Evolutionary conservation across 2,113 vertebrate genomes (phyloP), one percentile per base, ranked within the genome.

Genomic region (Tenebrosternarchus preto): DNA sequence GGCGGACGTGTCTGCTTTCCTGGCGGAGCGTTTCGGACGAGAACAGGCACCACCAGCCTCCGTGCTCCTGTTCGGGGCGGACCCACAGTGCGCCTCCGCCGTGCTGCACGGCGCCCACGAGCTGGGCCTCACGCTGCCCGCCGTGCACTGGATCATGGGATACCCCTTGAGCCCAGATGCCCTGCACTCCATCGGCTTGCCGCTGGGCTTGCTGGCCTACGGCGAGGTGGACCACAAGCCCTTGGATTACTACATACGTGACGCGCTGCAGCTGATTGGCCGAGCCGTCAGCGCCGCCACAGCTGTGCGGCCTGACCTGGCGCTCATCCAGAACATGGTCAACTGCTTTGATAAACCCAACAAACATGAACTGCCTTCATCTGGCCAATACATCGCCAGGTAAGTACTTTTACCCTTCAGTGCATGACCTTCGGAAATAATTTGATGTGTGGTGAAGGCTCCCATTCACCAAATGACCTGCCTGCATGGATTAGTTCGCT

Each of bases 141-240:
- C 95, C 0, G 87, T 96, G 55, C 95, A 92, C 82, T 98, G 97
- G 97, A 81, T 99, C 82, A 91, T 97, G 93, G 97, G 96, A 81
- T 94, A 94, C 6, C 96, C 96, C 0, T 89, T 97, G 78, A 92
- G 93, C 0, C 84, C 94, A 0, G 86, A 92, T 0, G 93, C 93
- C 0, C 91, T 98, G 77, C 95, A 95, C 86, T 95, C 93, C 0
- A 86, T 94, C 0, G 95, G 95, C 6, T 90, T 98, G 82, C 96
- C 97, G 0, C 90, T 89, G 0, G 95, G 97, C 24, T 88, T 99
- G 5, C 82, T 99, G 69, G 97, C 97, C 0, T 95, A 95, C 0
- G 97, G 97, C 0, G 95, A 97, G 87, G 91, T 95, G 1, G 90
- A 88, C 22, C 91, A 84, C 17, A 95, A 97, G 0, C 93, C 94